These are phyloP conservation scores for Empis livida DNA, from an alignment of 2,888 invertebrate species.

Conservation along the genomic window DNA sequence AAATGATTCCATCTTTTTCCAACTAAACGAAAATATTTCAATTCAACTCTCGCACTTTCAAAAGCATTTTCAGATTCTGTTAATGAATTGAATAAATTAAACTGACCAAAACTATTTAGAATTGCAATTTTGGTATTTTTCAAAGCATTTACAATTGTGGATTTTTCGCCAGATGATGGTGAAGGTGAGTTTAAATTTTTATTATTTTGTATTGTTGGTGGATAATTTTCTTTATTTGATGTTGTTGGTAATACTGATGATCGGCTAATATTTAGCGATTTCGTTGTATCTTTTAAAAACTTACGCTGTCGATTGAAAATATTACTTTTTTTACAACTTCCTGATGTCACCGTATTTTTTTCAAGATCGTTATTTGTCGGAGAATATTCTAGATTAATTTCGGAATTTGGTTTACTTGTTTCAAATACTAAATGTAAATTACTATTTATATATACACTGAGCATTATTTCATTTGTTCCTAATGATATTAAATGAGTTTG, in stretches of 20 bases:
- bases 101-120: conserved; percentile 28
- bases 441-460: conserved; percentile 28
- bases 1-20: conserved; percentile 32
- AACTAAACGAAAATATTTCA: conserved; percentile 24
- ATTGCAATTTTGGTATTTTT: conserved; percentile 30
- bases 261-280: not conserved
- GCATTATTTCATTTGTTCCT: conserved; percentile 30
- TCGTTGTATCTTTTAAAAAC: not conserved
- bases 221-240: conserved; percentile 8
- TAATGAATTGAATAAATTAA: conserved; percentile 28
- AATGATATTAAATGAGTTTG: conserved; percentile 32
- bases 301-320: not conserved
- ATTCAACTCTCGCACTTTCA: conserved; percentile 23
- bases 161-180: conserved; percentile 5
- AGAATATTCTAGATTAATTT: conserved; percentile 12
- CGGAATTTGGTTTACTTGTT: conserved; percentile 26
- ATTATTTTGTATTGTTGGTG: conserved; percentile 2
- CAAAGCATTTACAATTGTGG: conserved; percentile 25
- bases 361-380: not conserved
- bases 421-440: conserved; percentile 29
- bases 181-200: not conserved
- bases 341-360: conserved; percentile 3
- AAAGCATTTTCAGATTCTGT: conserved; percentile 17
- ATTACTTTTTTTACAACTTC: not conserved
- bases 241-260: not conserved